Evolutionary conservation across 1,140 invertebrate genomes (phyloP).

Genomic region (Neomicropteryx cornuta): DNA sequence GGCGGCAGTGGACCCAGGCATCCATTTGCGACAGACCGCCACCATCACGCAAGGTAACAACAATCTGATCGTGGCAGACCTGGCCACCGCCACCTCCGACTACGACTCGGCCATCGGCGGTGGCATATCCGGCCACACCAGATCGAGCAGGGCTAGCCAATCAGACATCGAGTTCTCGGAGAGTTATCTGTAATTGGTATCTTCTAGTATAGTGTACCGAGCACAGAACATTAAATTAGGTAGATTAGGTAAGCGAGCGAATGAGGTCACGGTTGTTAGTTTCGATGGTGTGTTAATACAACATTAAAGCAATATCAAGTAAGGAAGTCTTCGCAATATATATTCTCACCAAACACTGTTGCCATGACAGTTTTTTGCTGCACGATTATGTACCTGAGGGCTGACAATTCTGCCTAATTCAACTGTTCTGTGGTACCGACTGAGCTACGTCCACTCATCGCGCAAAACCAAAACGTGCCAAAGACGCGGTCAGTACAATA

Average conservation of each 20-base stretch:
- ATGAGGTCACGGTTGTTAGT: constrained; percentile 4
- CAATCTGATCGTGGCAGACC: constrained; percentile 53
- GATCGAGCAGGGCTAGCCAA: constrained; percentile 64
- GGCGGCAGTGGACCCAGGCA: constrained; percentile 23
- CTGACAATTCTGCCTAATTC: no score
- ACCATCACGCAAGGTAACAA: constrained; percentile 42
- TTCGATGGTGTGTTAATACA: constrained; percentile 24
- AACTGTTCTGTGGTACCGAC: no score
- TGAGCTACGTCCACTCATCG: no score
- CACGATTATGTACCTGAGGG: no score
- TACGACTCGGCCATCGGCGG: constrained; percentile 63
- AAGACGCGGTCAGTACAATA: no score
- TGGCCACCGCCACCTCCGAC: constrained; percentile 63
- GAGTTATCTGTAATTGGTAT: constrained; percentile 59
- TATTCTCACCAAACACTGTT: background rate
- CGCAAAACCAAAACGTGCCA: no score
- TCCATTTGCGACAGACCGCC: constrained; percentile 12
- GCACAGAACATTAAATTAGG: constrained; percentile 1
- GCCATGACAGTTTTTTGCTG: background rate
- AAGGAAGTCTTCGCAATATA: constrained; percentile 9
- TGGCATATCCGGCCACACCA: constrained; percentile 51
- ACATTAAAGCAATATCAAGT: constrained; percentile 16
- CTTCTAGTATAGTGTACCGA: background rate
- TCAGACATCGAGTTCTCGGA: constrained; percentile 81
- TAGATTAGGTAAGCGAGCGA: background rate